Evolutionary conservation across 2,113 vertebrate species (phyloP).

Genomic region (Abramis brama): DNA sequence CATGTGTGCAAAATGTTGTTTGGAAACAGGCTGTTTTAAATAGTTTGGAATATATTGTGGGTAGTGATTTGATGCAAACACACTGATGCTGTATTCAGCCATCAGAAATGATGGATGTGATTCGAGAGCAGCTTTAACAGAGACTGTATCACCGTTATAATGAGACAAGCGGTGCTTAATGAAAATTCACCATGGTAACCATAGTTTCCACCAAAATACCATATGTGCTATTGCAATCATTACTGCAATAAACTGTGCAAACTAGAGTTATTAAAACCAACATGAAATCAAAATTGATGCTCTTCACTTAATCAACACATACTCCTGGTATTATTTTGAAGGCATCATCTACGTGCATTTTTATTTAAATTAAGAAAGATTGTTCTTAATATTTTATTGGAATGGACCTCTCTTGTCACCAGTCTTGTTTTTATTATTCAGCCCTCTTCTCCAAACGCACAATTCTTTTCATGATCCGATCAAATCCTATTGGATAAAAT

Average conservation of each 20-base stretch:
- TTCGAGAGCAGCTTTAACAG: not conserved
- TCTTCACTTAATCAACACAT: not conserved
- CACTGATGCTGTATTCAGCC: not conserved
- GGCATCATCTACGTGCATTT: not conserved
- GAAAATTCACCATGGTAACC: conserved; percentile 34
- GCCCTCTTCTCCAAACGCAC: not conserved
- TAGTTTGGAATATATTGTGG: conserved; percentile 10
- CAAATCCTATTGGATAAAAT: not conserved
- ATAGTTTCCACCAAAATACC: not conserved
- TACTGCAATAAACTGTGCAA: not conserved
- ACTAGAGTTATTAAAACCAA: not conserved
- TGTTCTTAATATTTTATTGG: not conserved
- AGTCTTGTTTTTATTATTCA: not conserved
- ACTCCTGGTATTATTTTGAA: not conserved
- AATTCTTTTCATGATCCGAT: not conserved
- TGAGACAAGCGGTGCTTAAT: conserved; percentile 1
- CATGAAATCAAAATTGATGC: not conserved
- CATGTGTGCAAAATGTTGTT: not conserved
- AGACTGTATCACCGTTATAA: conserved; percentile 24
- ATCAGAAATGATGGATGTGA: conserved; percentile 13
- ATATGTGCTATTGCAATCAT: not conserved
- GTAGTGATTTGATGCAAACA: conserved; percentile 4
- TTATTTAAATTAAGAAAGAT: not conserved
- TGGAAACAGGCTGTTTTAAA: conserved; percentile 1
- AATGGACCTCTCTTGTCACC: not conserved